These are phyloP conservation scores for Coenonympha arcania DNA, from an alignment of 2,888 invertebrate species.

Conservation along the genomic window DNA sequence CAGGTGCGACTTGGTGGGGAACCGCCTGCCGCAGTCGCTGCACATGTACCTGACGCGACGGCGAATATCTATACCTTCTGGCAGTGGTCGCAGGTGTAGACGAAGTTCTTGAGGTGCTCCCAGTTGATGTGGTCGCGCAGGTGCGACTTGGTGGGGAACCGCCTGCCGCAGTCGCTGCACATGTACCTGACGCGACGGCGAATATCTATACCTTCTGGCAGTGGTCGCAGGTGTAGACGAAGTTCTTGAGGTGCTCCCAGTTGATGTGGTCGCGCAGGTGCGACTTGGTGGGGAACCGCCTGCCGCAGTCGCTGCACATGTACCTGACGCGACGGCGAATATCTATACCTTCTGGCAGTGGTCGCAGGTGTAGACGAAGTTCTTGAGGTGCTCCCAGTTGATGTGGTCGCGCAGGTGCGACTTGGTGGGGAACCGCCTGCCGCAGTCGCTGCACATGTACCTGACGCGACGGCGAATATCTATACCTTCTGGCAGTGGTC, in stretches of 20 bases:
- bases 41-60: slow-evolving; percentile 59
- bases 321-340: no score
- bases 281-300: slow-evolving; percentile 51
- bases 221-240: slow-evolving; percentile 41
- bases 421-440: slow-evolving; percentile 53
- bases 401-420: slow-evolving; percentile 53
- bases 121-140: slow-evolving; percentile 58
- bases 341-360: slow-evolving; percentile 60
- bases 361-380: slow-evolving; percentile 46
- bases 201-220: slow-evolving; percentile 62
- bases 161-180: slow-evolving; percentile 59
- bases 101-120: slow-evolving; percentile 58
- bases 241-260: slow-evolving; percentile 62
- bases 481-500: slow-evolving; percentile 54
- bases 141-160: slow-evolving; percentile 51
- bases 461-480: no score
- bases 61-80: slow-evolving; percentile 61
- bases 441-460: slow-evolving; percentile 59
- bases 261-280: slow-evolving; percentile 54
- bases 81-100: slow-evolving; percentile 47
- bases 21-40: slow-evolving; percentile 55
- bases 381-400: slow-evolving; percentile 61
- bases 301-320: slow-evolving; percentile 60
- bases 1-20: slow-evolving; percentile 50
- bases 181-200: slow-evolving; percentile 53